Evolutionary conservation across 2,113 vertebrate species (phyloP).

Genomic region (Drymodes brunneopygia): DNA sequence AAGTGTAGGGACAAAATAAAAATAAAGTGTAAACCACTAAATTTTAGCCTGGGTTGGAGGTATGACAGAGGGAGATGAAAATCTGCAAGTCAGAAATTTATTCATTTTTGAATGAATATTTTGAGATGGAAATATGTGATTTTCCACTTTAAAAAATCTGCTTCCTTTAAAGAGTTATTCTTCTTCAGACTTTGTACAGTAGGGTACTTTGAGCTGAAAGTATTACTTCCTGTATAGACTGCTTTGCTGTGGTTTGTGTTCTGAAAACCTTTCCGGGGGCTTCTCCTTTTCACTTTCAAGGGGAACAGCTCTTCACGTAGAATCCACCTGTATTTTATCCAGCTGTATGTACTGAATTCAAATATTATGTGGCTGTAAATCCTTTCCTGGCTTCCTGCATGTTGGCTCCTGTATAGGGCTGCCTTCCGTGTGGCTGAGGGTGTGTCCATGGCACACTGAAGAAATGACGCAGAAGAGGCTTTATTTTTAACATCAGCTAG

Average conservation of each 20-base stretch:
- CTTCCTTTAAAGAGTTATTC: not conserved
- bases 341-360: not conserved
- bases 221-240: not conserved
- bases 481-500: not conserved
- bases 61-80: not conserved
- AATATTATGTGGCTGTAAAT: not conserved
- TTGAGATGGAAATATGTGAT: not conserved
- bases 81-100: not conserved
- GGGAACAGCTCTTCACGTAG: not conserved
- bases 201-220: not conserved
- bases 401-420: not conserved
- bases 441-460: not conserved
- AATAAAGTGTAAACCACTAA: not conserved
- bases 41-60: not conserved
- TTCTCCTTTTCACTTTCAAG: not conserved
- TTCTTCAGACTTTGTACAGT: not conserved
- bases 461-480: rapidly evolving
- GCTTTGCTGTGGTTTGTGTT: not conserved
- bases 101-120: not conserved
- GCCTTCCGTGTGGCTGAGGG: not conserved
- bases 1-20: not conserved
- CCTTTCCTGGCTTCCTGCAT: not conserved
- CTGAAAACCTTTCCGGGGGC: not conserved
- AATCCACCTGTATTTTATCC: not conserved
- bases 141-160: not conserved